These are phyloP conservation scores for Myiotriccus ornatus DNA, from an alignment of 2,797 vertebrate species.

Conservation along the genomic window DNA sequence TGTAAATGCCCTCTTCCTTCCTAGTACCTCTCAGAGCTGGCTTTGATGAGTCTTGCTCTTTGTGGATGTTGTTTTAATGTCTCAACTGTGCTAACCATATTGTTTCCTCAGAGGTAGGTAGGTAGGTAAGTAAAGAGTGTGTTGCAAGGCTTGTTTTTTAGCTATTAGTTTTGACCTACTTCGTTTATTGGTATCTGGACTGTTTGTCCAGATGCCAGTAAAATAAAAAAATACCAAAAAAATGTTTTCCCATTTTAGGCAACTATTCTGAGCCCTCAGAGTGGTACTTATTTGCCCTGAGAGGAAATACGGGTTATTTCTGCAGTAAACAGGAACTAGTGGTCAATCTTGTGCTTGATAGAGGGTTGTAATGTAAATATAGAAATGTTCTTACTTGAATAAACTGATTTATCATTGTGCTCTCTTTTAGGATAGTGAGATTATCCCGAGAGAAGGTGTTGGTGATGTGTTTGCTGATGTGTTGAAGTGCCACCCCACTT, in stretches of 20 bases:
- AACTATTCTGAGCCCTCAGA: not conserved
- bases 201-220: not conserved
- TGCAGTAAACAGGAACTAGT: not conserved
- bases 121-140: not conserved
- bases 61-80: not conserved
- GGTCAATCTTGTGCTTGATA: not conserved
- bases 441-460: not conserved
- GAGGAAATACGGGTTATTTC: not conserved
- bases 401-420: not conserved
- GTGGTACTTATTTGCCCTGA: not conserved
- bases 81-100: not conserved
- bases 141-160: not conserved
- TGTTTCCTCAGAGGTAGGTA: not conserved
- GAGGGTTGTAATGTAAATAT: not conserved
- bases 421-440: not conserved
- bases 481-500: not conserved
- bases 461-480: not conserved
- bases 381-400: not conserved
- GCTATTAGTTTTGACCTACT: not conserved
- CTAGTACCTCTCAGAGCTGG: not conserved
- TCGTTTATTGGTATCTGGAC: not conserved
- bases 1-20: not conserved
- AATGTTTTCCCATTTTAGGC: not conserved
- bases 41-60: not conserved
- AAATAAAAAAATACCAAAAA: not conserved